Base-by-base conservation (phyloP, 1,140 invertebrate genomes). In the Latrodectus geometricus region DNA sequence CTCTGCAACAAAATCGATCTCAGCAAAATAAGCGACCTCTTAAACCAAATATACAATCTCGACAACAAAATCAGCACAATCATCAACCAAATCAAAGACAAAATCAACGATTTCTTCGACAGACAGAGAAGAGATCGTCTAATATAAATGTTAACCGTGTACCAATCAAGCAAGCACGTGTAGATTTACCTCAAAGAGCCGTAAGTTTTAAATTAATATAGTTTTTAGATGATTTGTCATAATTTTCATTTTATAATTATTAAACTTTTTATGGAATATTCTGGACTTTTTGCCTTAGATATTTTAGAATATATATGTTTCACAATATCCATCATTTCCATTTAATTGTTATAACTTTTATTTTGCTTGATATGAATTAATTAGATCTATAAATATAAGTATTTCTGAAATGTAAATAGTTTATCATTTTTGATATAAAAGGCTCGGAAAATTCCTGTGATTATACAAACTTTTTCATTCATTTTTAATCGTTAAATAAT, bases 71-170 rank as follows among this genome's bases (percentile, higher is more conserved):
- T 17, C 54, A 61, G 17, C 54, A 61, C 11, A 61, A 14, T 11
- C 54, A 8, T 61, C 54, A 61, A 70, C 52, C 69, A 70, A 21
- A 21, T 50, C 12, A 14, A 17, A 11, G 12, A 4, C 82, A 75
- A 23, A 50, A 35, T 20, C 83, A 78, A 17, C 50, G 50, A 4
- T 77, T 86, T 52, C 4, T 20, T 21, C 66, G 83, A 72, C 65
- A 14, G 7, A 48, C 61, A 65, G 83, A 86, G 48, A 86, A 86
- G 61, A 77, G 83, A 72, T 14, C 74, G 48, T 77, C 75, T 20
- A 69, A 69, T 54, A 54, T 17, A 35, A 86, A 70, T 70, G 48
- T 78, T 23, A 86, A 86, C 49, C 50, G 52, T 48, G 75, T 86
- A 7, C 83, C 83, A 17, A 11, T 72, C n/a, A 86, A 86, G 23